Percentiles rank a stretch among this genome's conserved stretches.
Evolutionary conservation across 2,888 invertebrate species (phyloP).

Genomic region (Conus canariensis): DNA sequence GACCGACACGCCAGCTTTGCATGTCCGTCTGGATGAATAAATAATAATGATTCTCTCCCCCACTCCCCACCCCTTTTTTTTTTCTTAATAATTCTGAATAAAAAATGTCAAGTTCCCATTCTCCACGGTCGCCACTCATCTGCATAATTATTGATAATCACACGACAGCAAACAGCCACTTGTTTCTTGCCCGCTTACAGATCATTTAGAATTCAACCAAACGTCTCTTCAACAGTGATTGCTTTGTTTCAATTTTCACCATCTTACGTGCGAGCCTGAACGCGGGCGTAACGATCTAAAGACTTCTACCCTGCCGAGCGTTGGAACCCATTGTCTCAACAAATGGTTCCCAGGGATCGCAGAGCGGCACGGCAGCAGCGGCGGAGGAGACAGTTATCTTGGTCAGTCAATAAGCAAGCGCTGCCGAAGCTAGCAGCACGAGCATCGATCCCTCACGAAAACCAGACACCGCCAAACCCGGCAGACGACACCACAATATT

Average conservation of each 20-base stretch:
- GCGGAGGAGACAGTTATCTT: neutral
- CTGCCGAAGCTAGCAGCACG: neutral
- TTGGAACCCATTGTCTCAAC: neutral
- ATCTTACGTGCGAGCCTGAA: neutral
- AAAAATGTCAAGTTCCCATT: neutral
- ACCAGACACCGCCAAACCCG: neutral
- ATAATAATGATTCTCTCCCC: too few species aligned
- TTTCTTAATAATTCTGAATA: neutral
- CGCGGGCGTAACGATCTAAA: neutral
- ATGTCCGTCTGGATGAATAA: too few species aligned
- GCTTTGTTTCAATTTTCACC: neutral
- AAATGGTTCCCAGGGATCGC: neutral
- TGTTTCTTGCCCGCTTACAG: neutral
- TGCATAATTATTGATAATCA: constrained; percentile 1
- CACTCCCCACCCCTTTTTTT: neutral
- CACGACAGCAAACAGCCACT: neutral
- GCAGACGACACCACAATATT: neutral
- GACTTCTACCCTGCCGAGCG: neutral
- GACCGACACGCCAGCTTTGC: too few species aligned
- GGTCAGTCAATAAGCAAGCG: neutral
- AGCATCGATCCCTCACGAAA: neutral
- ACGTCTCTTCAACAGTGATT: too few species aligned
- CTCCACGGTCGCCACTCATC: neutral
- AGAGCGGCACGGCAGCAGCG: neutral
- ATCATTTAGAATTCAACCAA: too few species aligned